These are phyloP conservation scores for Epistrophella euchroma DNA, from an alignment of 2,888 invertebrate genomes.

Conservation along the genomic window DNA sequence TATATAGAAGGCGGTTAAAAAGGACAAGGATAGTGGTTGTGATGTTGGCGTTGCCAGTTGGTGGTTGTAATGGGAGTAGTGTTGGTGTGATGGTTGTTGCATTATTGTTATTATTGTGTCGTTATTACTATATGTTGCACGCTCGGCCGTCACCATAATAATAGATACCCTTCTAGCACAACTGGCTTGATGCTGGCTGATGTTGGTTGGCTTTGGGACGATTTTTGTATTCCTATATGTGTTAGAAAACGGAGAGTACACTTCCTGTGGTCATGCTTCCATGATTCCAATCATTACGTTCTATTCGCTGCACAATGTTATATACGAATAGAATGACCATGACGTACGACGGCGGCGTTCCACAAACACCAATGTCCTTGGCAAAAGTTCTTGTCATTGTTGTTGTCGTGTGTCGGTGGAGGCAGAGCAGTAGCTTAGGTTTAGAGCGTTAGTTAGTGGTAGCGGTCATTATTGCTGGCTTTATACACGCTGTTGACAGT, in stretches of 20 bases:
- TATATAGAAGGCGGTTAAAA: conserved; percentile 8
- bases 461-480: conserved; percentile 60
- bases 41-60: not conserved
- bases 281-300: conserved; percentile 68
- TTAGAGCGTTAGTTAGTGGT: conserved; percentile 10
- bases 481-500: conserved; percentile 58
- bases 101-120: conserved; percentile 70
- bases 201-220: not conserved
- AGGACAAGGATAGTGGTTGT: conserved; percentile 15
- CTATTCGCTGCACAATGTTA: conserved; percentile 39
- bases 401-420: not conserved
- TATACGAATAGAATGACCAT: not conserved
- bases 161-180: conserved; percentile 13
- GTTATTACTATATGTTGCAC: conserved; percentile 48
- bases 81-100: conserved; percentile 50
- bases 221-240: not conserved
- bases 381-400: conserved; percentile 19
- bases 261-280: conserved; percentile 67
- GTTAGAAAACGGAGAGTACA: conserved; percentile 49
- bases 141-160: conserved; percentile 26
- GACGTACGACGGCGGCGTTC: conserved; percentile 12
- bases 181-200: not conserved
- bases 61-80: conserved; percentile 15
- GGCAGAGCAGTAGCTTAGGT: not conserved
- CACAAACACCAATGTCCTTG: conserved; percentile 22